These are phyloP conservation scores for Hirtodrosophila trivittata DNA, from an alignment of 2,888 invertebrate species.

Conservation along the genomic window DNA sequence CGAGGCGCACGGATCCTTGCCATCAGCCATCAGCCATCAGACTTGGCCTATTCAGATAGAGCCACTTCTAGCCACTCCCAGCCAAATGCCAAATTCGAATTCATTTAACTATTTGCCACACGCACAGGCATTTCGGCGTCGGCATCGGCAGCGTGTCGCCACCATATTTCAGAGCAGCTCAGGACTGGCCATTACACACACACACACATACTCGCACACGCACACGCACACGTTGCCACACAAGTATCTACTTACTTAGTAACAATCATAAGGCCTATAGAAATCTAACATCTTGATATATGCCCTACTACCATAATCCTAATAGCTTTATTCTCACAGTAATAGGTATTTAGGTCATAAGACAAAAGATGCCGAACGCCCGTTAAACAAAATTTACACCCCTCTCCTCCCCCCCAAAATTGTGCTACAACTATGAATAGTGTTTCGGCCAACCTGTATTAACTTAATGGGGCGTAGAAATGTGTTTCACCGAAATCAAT, in stretches of 20 bases:
- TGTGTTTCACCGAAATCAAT: too few species aligned
- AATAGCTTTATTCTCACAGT: conserved; percentile 1
- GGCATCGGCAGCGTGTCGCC: conserved; percentile 19
- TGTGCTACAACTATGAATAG: too few species aligned
- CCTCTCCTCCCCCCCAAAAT: too few species aligned
- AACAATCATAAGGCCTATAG: background rate
- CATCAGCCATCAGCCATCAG: conserved; percentile 9
- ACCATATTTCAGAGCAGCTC: background rate
- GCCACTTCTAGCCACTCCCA: conserved; percentile 1
- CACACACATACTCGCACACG: conserved; percentile 1
- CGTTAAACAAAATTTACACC: too few species aligned
- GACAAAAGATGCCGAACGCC: conserved; percentile 8
- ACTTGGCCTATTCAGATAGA: background rate
- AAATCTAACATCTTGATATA: conserved; percentile 5
- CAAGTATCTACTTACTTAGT: background rate
- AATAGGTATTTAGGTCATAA: conserved; percentile 13
- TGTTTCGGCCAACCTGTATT: too few species aligned
- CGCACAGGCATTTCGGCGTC: conserved; percentile 35
- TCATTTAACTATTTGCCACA: conserved; percentile 40
- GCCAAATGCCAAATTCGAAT: conserved; percentile 21
- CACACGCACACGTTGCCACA: background rate
- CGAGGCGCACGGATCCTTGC: conserved; percentile 37
- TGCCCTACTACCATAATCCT: background rate
- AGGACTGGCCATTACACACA: background rate
- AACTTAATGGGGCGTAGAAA: too few species aligned